Evolutionary conservation across 2,888 invertebrate genomes (phyloP).

Genomic region (Eutolmus rufibarbis): DNA sequence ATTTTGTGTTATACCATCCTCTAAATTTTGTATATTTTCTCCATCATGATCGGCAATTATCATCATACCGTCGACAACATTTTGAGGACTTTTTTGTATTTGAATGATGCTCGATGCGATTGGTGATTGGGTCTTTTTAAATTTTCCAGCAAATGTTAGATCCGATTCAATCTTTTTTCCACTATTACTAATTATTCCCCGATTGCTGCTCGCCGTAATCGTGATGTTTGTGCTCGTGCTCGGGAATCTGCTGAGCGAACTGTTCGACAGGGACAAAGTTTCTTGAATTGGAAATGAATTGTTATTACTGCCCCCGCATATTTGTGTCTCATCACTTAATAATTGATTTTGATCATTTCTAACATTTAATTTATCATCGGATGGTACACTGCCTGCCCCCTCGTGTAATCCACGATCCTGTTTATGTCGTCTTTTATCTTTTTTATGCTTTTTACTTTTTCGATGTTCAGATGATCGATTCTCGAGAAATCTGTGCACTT

Average conservation of each 20-base stretch:
- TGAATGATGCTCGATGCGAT: background rate
- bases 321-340: slow-evolving; percentile 34
- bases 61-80: background rate
- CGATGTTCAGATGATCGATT: slow-evolving; percentile 42
- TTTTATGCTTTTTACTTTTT: slow-evolving; percentile 48
- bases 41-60: background rate
- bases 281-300: slow-evolving; percentile 48
- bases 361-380: background rate
- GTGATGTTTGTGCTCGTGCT: slow-evolving; percentile 39
- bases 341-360: slow-evolving; percentile 48
- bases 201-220: background rate
- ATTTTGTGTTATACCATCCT: background rate
- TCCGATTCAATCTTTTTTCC: slow-evolving; percentile 48
- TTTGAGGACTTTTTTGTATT: background rate
- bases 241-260: slow-evolving; percentile 56
- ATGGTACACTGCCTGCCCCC: background rate
- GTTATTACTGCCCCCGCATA: background rate
- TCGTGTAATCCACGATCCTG: background rate
- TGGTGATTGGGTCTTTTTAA: slow-evolving; percentile 51
- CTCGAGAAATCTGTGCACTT: background rate
- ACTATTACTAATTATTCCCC: background rate
- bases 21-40: background rate
- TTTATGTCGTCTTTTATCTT: slow-evolving; percentile 45
- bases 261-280: slow-evolving; percentile 51
- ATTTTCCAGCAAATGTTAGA: slow-evolving; percentile 60